These are phyloP conservation scores for Peromyscus nudipes DNA, from an alignment of 2,797 vertebrate genomes.

Conservation along the genomic window DNA sequence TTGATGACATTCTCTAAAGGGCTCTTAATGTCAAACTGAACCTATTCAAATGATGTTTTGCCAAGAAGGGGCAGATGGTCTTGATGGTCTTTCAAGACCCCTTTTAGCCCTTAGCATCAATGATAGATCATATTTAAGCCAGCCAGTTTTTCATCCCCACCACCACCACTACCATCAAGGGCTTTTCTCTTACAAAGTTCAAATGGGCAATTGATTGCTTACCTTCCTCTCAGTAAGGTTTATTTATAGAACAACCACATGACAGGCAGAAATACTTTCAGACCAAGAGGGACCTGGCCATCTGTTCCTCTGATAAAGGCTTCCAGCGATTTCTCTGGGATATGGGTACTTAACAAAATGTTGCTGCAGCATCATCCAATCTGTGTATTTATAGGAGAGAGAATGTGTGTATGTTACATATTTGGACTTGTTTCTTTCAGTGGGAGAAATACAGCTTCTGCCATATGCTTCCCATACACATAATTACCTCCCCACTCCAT, in stretches of 20 bases:
- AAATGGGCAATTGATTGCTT: slow-evolving; percentile 61
- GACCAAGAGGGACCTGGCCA: slow-evolving; percentile 74
- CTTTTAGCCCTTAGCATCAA: background rate
- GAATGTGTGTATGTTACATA: slow-evolving; percentile 80
- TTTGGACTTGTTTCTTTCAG: slow-evolving; percentile 83
- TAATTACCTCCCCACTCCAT: slow-evolving; percentile 62
- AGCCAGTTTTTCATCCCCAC: background rate
- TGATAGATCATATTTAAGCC: slow-evolving; percentile 40
- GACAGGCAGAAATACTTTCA: slow-evolving; percentile 80
- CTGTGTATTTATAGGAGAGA: slow-evolving; percentile 82
- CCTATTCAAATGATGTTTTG: background rate
- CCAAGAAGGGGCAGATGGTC: background rate
- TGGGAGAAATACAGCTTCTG: slow-evolving; percentile 77
- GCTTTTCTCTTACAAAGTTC: slow-evolving; percentile 33
- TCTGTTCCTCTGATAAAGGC: slow-evolving; percentile 77
- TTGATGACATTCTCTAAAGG: background rate
- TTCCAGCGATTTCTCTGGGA: slow-evolving; percentile 71
- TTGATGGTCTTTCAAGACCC: background rate
- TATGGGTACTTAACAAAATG: slow-evolving; percentile 77
- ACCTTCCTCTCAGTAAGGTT: slow-evolving; percentile 64
- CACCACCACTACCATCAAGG: background rate
- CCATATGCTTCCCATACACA: slow-evolving; percentile 78
- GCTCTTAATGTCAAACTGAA: slow-evolving; percentile 38
- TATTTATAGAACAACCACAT: slow-evolving; percentile 81
- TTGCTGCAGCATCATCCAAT: slow-evolving; percentile 73